These are phyloP conservation scores for Engraulis encrasicolus DNA, from an alignment of 2,113 vertebrate species.

Conservation along the genomic window DNA sequence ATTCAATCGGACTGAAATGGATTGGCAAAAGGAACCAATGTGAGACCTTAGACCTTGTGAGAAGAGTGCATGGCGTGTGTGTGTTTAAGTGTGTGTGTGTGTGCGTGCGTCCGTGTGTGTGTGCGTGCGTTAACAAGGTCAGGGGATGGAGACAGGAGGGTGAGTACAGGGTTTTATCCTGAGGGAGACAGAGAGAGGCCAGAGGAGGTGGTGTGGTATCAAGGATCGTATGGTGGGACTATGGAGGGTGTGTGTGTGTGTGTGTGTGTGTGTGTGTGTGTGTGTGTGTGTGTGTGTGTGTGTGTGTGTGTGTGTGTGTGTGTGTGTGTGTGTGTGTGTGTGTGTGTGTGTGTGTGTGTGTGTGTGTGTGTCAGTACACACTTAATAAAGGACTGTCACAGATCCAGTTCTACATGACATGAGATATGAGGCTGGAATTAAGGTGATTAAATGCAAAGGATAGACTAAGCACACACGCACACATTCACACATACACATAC, in stretches of 20 bases:
- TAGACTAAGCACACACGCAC: not conserved
- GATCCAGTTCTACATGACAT: constrained; percentile 2
- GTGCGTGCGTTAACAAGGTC: too few relatives aligned
- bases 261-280: not conserved
- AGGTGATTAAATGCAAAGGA: constrained; percentile 5
- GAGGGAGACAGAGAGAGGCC: not conserved
- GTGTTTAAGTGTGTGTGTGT: too few relatives aligned
- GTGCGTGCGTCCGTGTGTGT: too few relatives aligned
- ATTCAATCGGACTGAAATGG: too few relatives aligned
- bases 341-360: not conserved
- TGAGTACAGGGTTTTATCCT: not conserved
- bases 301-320: not conserved
- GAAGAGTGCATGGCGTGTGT: not conserved
- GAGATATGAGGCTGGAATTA: not conserved
- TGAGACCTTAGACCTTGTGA: not conserved
- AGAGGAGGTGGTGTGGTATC: not conserved
- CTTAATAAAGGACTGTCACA: not conserved
- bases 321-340: not conserved
- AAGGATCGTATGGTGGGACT: not conserved
- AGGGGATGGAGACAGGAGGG: not conserved
- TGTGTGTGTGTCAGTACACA: not conserved
- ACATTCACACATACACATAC: not conserved
- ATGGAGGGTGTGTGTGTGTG: not conserved
- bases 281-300: too few relatives aligned
- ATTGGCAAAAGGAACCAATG: too few relatives aligned